A percentile compares a stretch with the other conserved stretches of the same genome.
phyloP scores from a whole-genome alignment of 2,797 vertebrate species.

The Crax fasciolata region DNA sequence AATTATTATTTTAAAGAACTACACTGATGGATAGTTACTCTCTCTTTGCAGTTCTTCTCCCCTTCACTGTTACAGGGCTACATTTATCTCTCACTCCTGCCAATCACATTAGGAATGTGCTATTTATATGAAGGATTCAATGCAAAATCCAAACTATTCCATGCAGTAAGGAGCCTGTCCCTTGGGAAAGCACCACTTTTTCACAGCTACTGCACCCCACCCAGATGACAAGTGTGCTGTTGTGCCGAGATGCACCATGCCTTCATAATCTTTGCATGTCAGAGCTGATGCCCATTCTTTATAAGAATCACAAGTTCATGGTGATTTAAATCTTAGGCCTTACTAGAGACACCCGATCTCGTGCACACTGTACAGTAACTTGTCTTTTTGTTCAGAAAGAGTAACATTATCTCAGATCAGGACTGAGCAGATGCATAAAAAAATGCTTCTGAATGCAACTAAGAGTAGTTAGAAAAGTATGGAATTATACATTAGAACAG shows the following conservation, averaged over 20 bases:
- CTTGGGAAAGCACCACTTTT: neutral
- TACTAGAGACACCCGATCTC: neutral
- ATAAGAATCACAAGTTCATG: neutral
- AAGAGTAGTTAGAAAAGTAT: neutral
- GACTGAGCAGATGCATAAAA: neutral
- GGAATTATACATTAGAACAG: neutral
- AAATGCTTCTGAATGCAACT: neutral
- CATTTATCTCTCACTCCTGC: neutral
- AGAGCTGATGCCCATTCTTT: neutral
- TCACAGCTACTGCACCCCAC: no score
- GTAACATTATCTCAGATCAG: neutral
- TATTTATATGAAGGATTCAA: neutral
- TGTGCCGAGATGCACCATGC: neutral
- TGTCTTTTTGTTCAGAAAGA: neutral
- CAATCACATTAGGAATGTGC: neutral
- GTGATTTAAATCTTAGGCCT: neutral
- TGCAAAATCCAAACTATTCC: neutral
- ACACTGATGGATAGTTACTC: neutral
- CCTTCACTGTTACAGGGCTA: neutral
- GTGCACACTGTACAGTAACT: neutral
- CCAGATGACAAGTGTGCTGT: neutral
- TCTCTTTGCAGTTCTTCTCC: neutral
- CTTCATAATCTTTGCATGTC: neutral
- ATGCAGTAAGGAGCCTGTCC: neutral
- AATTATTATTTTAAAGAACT: neutral